A percentile compares a stretch with the other conserved stretches of the same genome.
These are phyloP conservation scores for Ptyas mucosa DNA, from an alignment of 2,113 vertebrate species.

Conservation along the genomic window DNA sequence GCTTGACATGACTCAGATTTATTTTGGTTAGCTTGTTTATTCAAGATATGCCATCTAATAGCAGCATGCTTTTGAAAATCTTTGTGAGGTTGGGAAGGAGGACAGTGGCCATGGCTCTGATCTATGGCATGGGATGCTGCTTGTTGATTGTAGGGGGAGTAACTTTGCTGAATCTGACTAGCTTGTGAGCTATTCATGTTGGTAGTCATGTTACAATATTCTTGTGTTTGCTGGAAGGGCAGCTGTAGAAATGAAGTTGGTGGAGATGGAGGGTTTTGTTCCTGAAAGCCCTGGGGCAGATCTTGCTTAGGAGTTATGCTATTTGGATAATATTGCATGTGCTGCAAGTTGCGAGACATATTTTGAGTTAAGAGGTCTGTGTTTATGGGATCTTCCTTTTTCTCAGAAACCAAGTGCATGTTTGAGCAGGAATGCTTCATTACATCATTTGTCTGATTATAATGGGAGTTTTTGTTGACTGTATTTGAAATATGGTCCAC, in stretches of 20 bases:
- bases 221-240: constrained; percentile 62
- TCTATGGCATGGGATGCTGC: constrained; percentile 66
- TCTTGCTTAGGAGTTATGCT: constrained; percentile 74
- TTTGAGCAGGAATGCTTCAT: constrained; percentile 66
- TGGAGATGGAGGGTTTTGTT: constrained; percentile 63
- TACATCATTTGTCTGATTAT: constrained; percentile 41
- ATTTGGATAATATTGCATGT: constrained; percentile 71
- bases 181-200: constrained; percentile 46
- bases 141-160: constrained; percentile 67
- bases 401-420: constrained; percentile 56
- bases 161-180: constrained; percentile 60
- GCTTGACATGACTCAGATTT: constrained; percentile 58
- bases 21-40: constrained; percentile 75
- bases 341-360: constrained; percentile 66
- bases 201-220: constrained; percentile 55
- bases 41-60: constrained; percentile 85
- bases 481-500: constrained; percentile 64
- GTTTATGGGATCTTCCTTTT: constrained; percentile 48
- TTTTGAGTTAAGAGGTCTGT: constrained; percentile 50
- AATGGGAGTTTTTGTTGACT: constrained; percentile 59
- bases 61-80: constrained; percentile 86
- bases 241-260: constrained; percentile 47
- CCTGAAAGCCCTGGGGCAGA: constrained; percentile 67
- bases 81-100: constrained; percentile 66
- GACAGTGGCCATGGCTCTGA: constrained; percentile 52